These are phyloP conservation scores for Caenorhabditis japonica DNA, from an alignment of 2,888 invertebrate species.

Conservation along the genomic window DNA sequence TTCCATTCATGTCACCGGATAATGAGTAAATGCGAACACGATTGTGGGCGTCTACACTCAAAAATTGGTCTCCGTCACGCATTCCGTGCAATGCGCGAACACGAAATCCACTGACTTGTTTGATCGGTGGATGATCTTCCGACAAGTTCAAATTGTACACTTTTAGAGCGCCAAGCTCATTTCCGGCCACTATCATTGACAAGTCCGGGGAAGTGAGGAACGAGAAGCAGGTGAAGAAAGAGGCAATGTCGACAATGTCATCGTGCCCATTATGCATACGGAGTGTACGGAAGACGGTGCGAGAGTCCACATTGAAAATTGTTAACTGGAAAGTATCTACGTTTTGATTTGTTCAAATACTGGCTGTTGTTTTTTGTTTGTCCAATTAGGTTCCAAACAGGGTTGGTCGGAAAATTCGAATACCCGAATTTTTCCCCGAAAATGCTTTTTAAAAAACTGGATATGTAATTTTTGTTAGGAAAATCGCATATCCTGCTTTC, in stretches of 20 bases:
- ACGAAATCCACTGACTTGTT: constrained; percentile 46
- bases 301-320: constrained; percentile 31
- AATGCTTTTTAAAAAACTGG: not conserved
- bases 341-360: not conserved
- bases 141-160: constrained; percentile 19
- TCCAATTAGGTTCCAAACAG: not conserved
- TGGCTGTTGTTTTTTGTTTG: constrained; percentile 1
- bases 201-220: constrained; percentile 15
- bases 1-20: constrained; percentile 14
- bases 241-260: constrained; percentile 8
- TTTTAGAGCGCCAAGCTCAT: constrained; percentile 44
- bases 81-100: constrained; percentile 40
- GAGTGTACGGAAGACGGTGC: constrained; percentile 32
- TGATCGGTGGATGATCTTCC: not conserved
- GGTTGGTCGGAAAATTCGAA: not conserved
- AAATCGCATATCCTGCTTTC: no score
- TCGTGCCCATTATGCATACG: constrained; percentile 18
- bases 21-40: constrained; percentile 41
- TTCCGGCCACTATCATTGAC: constrained; percentile 43
- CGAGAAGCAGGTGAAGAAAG: constrained; percentile 17
- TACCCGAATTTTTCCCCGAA: no score
- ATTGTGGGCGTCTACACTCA: constrained; percentile 49
- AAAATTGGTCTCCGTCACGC: constrained; percentile 25
- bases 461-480: no score
- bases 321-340: constrained; percentile 25